These are phyloP conservation scores for Frankliniella fusca DNA, from an alignment of 2,888 invertebrate species.

Conservation along the genomic window DNA sequence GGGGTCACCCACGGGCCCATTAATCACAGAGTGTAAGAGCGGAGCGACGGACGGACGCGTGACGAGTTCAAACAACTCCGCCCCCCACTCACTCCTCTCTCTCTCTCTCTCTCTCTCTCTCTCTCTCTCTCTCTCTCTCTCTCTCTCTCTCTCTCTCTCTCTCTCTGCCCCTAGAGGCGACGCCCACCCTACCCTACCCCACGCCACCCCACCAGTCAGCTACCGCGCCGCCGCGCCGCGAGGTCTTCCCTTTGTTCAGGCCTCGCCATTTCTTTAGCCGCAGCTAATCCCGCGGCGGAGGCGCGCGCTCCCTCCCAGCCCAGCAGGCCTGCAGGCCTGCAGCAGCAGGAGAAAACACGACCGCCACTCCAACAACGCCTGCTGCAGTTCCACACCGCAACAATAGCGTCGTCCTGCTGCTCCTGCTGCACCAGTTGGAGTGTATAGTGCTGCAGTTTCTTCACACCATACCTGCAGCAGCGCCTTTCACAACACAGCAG, in stretches of 20 bases:
- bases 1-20: neutral
- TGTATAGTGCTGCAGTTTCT: neutral
- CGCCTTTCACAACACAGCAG: no score
- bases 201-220: no score
- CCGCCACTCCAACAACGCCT: neutral
- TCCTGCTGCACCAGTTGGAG: no score
- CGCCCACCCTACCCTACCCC: no score
- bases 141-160: no score
- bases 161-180: neutral
- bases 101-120: no score
- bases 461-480: neutral
- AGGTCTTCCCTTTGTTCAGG: neutral
- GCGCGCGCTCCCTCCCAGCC: no score
- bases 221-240: neutral
- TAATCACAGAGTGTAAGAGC: neutral
- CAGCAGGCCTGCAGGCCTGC: neutral
- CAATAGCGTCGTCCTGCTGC: neutral
- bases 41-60: neutral
- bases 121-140: no score
- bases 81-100: neutral
- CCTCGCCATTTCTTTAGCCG: neutral
- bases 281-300: neutral
- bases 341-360: no score
- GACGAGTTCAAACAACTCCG: neutral
- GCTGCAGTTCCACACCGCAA: neutral